Conservation (phyloP, 2,797 vertebrate genomes). For the Astyanax mexicanus region DNA sequence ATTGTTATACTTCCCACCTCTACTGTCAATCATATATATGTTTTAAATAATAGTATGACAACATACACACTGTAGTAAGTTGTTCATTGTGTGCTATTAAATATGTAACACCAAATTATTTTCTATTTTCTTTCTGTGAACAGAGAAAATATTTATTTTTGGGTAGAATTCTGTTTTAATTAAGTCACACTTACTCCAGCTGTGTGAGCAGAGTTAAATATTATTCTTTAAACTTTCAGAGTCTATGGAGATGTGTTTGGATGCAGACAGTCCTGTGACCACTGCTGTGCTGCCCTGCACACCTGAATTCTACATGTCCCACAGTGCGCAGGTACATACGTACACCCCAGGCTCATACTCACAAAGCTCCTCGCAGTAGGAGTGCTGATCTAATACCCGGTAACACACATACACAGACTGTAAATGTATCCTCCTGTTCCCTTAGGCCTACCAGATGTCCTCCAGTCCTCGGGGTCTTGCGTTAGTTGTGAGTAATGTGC, state of each 20-base stretch:
- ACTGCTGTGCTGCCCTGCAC: constrained; percentile 83
- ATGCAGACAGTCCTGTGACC: constrained; percentile 87
- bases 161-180: not conserved
- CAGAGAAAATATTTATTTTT: not conserved
- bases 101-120: not conserved
- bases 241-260: constrained; percentile 83
- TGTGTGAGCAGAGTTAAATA: not conserved
- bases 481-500: constrained; percentile 92
- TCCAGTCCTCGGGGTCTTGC: constrained; percentile 89
- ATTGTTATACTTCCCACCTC: no score
- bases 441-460: constrained; percentile 88
- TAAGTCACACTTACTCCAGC: not conserved
- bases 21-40: not conserved
- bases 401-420: no score
- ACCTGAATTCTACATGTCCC: constrained; percentile 86
- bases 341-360: no score
- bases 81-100: not conserved
- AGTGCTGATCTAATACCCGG: no score
- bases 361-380: no score
- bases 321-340: constrained; percentile 81
- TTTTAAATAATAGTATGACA: not conserved
- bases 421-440: not conserved
- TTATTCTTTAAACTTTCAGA: constrained; percentile 70
- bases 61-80: not conserved
- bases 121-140: no score